These are phyloP conservation scores for Oscheius sp. DNA, from an alignment of 2,888 invertebrate genomes.

Conservation along the genomic window DNA sequence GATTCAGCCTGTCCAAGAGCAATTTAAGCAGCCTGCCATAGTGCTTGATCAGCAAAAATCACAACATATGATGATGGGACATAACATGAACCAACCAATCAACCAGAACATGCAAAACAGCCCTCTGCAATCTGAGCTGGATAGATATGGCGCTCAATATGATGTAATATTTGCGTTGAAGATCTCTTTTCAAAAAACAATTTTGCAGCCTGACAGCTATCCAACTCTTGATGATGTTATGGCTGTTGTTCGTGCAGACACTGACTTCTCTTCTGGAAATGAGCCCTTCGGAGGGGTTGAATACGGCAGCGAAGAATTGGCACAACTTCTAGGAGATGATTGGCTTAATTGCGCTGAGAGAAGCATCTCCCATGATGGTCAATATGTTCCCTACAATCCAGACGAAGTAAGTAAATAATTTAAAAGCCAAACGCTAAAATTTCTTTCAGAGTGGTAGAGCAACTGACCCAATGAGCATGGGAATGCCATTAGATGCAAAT, in stretches of 20 bases:
- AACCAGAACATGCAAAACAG: not conserved
- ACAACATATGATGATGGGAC: not conserved
- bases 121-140: not conserved
- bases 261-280: slow-evolving; percentile 4
- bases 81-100: not conserved
- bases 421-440: not conserved
- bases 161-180: not conserved
- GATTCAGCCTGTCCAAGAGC: too few species aligned
- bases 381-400: slow-evolving; percentile 24
- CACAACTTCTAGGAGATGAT: slow-evolving; percentile 36
- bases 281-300: slow-evolving; percentile 21
- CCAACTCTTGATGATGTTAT: slow-evolving; percentile 18
- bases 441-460: slow-evolving; percentile 10
- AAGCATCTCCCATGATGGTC: slow-evolving; percentile 19
- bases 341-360: slow-evolving; percentile 33
- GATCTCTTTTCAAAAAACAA: not conserved
- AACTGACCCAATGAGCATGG: slow-evolving; percentile 19
- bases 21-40: not conserved
- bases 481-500: slow-evolving; percentile 9
- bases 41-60: not conserved
- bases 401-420: not conserved
- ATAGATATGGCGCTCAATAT: not conserved
- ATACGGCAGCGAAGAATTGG: slow-evolving; percentile 33
- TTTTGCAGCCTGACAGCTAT: not conserved
- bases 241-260: slow-evolving; percentile 19